Evolutionary conservation across 2,888 invertebrate species (phyloP).

Genomic region (Ochropleura leucogaster): DNA sequence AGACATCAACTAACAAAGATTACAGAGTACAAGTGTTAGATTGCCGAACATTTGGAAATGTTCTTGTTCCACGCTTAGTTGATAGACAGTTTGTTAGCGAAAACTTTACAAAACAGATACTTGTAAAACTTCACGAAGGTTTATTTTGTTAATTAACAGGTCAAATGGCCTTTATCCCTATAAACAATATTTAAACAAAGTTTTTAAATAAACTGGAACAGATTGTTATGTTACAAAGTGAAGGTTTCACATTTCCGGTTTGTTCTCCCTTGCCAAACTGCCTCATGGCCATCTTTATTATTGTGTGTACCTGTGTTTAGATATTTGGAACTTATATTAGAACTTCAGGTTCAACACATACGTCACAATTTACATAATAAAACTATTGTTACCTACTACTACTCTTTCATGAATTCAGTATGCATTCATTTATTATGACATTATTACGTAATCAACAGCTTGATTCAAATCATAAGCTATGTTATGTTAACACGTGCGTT

Average conservation of each 20-base stretch:
- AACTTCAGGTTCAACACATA: neutral
- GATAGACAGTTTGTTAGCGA: conserved; percentile 4
- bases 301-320: neutral
- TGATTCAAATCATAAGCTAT: neutral
- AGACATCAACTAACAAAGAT: neutral
- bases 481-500: too few relatives aligned
- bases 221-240: neutral
- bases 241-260: neutral
- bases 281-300: neutral
- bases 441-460: neutral
- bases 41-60: conserved; percentile 12
- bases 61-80: conserved; percentile 1
- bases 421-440: neutral
- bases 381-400: neutral
- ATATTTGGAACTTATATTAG: neutral
- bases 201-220: neutral
- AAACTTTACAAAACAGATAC: conserved; percentile 17
- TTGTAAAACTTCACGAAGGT: neutral
- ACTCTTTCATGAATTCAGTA: too few relatives aligned
- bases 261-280: neutral
- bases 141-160: conserved; percentile 11
- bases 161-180: neutral
- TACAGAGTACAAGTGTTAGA: neutral
- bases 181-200: conserved; percentile 12
- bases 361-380: too few relatives aligned